Evolutionary conservation across 2,797 vertebrate species (phyloP).

Genomic region (Phataginus tetradactyla): DNA sequence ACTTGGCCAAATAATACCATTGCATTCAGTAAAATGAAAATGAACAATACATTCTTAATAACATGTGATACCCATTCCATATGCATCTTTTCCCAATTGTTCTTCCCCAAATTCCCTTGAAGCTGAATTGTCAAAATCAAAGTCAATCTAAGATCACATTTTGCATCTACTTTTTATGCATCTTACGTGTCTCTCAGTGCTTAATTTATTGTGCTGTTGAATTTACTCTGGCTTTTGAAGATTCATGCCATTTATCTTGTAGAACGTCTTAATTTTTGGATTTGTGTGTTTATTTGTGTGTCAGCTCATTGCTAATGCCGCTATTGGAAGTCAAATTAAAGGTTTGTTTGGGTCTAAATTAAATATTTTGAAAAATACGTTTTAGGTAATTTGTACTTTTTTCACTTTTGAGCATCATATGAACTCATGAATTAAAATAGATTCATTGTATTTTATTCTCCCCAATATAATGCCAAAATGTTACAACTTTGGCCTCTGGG

Average conservation of each 20-base stretch:
- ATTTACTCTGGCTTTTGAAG: not conserved
- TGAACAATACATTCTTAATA: not conserved
- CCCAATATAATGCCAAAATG: not conserved
- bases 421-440: not conserved
- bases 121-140: not conserved
- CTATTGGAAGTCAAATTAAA: not conserved
- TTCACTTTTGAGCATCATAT: not conserved
- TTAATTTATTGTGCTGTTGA: not conserved
- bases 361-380: not conserved
- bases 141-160: not conserved
- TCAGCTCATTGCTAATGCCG: not conserved
- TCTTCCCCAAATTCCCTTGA: not conserved
- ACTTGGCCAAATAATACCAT: not conserved
- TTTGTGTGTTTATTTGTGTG: not conserved
- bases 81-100: not conserved
- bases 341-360: not conserved
- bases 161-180: not conserved
- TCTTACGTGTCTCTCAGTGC: not conserved
- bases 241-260: not conserved
- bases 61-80: not conserved
- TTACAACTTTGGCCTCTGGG: not conserved
- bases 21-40: slow-evolving; percentile 14
- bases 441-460: not conserved
- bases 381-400: not conserved
- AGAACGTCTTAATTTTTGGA: not conserved